Percentiles rank a stretch among this genome's conserved stretches.
phyloP scores from a whole-genome alignment of 2,888 invertebrate species.

The Clitarchus hookeri region DNA sequence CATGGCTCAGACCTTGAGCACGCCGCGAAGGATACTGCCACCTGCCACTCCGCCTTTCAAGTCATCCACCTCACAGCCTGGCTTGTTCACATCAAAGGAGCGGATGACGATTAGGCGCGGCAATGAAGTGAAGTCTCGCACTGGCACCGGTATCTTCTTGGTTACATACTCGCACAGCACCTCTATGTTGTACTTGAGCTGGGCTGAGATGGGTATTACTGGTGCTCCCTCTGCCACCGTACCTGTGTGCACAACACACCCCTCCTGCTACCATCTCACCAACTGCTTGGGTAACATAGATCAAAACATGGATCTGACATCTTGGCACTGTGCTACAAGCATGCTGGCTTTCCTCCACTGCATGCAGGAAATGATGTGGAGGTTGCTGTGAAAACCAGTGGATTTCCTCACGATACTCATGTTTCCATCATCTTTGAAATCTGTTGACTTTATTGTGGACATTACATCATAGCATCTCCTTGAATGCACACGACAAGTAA shows the following conservation, averaged over 20 bases:
- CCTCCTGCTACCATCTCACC: too few relatives aligned
- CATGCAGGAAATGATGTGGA: too few relatives aligned
- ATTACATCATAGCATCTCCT: too few relatives aligned
- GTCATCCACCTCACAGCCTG: constrained; percentile 98
- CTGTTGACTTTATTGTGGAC: too few relatives aligned
- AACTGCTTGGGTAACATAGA: not conserved
- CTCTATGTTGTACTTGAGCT: constrained; percentile 99
- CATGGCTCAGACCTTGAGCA: constrained; percentile 66
- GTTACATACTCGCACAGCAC: constrained; percentile 97
- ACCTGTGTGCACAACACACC: constrained; percentile 56
- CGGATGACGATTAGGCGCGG: constrained; percentile 94
- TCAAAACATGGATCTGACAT: too few relatives aligned
- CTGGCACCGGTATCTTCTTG: constrained; percentile 96
- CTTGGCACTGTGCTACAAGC: too few relatives aligned
- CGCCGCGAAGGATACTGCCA: constrained; percentile 95
- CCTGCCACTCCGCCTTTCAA: constrained; percentile 98
- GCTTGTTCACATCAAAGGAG: constrained; percentile 99
- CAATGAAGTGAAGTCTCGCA: constrained; percentile 91
- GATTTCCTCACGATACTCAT: too few relatives aligned
- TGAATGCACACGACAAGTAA: too few relatives aligned
- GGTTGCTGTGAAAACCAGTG: too few relatives aligned
- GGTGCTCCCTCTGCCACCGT: constrained; percentile 99
- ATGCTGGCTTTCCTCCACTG: too few relatives aligned
- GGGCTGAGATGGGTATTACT: constrained; percentile 98
- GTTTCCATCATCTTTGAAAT: too few relatives aligned